phyloP scores from a whole-genome alignment of 2,113 vertebrate species.

The Microcebus jonahi region DNA sequence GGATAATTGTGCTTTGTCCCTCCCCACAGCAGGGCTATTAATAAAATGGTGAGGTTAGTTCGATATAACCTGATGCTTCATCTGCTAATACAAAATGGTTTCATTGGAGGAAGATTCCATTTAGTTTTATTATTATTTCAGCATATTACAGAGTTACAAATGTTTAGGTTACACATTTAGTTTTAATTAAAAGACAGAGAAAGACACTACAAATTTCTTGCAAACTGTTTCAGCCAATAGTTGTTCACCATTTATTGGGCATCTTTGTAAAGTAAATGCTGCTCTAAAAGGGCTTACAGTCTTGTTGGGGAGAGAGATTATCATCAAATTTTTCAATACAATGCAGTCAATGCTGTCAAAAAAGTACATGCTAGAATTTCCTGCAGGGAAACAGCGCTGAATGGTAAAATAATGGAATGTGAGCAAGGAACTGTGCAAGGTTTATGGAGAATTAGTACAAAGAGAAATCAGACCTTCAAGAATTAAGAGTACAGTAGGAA shows the following conservation, averaged over 20 bases:
- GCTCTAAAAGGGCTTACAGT: not conserved
- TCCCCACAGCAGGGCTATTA: not conserved
- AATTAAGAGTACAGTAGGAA: not conserved
- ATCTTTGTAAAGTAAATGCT: not conserved
- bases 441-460: not conserved
- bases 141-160: too few relatives aligned
- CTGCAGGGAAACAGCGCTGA: not conserved
- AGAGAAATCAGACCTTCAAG: not conserved
- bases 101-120: not conserved
- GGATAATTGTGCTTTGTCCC: not conserved
- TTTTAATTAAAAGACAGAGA: constrained; percentile 39
- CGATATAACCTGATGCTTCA: not conserved
- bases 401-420: not conserved
- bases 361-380: not conserved
- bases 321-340: not conserved
- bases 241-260: not conserved
- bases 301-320: not conserved
- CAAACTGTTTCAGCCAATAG: not conserved
- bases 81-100: not conserved
- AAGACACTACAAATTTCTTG: not conserved
- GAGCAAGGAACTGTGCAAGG: not conserved
- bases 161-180: not conserved
- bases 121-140: not conserved
- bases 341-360: not conserved
- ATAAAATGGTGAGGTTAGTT: not conserved